phyloP scores from a whole-genome alignment of 2,113 vertebrate genomes.

The Forbesichthys agassizii region DNA sequence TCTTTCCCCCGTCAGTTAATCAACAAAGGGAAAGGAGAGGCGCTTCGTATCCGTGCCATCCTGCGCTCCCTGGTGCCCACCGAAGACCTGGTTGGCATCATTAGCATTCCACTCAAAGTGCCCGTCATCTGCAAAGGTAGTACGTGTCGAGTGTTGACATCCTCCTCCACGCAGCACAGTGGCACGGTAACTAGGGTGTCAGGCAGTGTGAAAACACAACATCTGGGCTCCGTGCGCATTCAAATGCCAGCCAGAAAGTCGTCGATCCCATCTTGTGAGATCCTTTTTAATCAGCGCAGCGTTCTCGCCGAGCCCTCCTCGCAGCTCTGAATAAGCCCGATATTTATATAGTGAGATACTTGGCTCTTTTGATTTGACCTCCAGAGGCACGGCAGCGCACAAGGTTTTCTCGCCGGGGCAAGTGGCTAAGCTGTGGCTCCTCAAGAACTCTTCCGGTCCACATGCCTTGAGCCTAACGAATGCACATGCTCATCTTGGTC shows the following conservation, averaged over 20 bases:
- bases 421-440: conserved; percentile 20
- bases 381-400: conserved; percentile 46
- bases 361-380: conserved; percentile 65
- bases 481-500: conserved; percentile 39
- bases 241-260: conserved; percentile 12
- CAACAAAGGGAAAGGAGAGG: conserved; percentile 98
- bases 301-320: conserved; percentile 48
- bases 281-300: conserved; percentile 64
- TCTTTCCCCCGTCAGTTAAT: conserved; percentile 81
- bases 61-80: conserved; percentile 96
- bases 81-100: conserved; percentile 95
- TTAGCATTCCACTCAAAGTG: conserved; percentile 94
- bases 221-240: conserved; percentile 22
- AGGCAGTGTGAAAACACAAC: neutral
- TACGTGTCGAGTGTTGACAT: neutral
- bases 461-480: conserved; percentile 42
- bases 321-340: conserved; percentile 54
- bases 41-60: conserved; percentile 94
- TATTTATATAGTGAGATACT: conserved; percentile 48
- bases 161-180: neutral
- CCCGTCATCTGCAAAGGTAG: conserved; percentile 94
- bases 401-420: conserved; percentile 39
- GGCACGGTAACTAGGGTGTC: neutral
- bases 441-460: conserved; percentile 27
- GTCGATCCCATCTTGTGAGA: conserved; percentile 59